phyloP scores from a whole-genome alignment of 2,113 vertebrate genomes.

The Scatophagus argus region DNA sequence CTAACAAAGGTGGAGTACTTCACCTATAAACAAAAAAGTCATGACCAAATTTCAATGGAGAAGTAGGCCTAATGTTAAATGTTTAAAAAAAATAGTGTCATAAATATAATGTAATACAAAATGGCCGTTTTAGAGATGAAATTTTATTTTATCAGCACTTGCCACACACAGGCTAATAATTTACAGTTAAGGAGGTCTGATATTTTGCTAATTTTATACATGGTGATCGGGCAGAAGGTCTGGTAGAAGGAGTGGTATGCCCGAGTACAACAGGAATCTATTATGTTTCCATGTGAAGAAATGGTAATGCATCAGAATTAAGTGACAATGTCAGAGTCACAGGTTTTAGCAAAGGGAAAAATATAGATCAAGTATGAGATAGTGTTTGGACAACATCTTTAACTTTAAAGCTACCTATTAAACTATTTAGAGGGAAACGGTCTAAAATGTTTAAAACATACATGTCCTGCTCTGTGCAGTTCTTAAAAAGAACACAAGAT shows the following conservation, averaged over 20 bases:
- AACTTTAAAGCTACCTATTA: background rate
- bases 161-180: background rate
- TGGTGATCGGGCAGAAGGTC: background rate
- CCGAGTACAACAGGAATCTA: background rate
- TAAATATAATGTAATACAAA: background rate
- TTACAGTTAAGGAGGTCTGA: background rate
- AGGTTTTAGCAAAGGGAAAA: too few relatives aligned
- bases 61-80: too few relatives aligned
- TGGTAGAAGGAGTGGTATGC: background rate
- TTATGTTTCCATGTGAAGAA: background rate
- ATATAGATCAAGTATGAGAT: background rate
- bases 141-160: background rate
- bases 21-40: background rate
- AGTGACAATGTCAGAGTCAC: too few relatives aligned
- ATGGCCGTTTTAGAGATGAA: background rate
- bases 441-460: background rate
- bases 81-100: background rate
- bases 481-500: conserved; percentile 48
- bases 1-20: too few relatives aligned
- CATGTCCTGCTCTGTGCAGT: background rate
- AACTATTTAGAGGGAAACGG: background rate
- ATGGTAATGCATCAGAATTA: too few relatives aligned
- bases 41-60: background rate
- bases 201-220: background rate
- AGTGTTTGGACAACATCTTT: background rate